phyloP scores from a whole-genome alignment of 2,888 invertebrate species.

The Amphipoea oculea region DNA sequence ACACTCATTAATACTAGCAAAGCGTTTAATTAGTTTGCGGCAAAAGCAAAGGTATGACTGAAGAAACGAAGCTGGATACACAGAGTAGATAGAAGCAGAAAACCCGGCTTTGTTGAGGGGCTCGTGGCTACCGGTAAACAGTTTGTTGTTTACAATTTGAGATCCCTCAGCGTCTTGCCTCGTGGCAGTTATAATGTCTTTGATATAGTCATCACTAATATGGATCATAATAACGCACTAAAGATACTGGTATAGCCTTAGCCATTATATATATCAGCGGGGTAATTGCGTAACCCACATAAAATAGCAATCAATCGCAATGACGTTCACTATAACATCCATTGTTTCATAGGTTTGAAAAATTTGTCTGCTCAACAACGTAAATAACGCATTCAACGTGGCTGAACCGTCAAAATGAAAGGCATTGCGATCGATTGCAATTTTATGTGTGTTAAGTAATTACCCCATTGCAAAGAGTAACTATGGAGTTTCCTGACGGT shows the following conservation, averaged over 20 bases:
- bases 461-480: background rate
- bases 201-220: background rate
- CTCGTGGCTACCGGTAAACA: background rate
- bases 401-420: background rate
- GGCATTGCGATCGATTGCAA: background rate
- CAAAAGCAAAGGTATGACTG: conserved; percentile 12
- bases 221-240: background rate
- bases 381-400: background rate
- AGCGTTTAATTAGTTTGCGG: conserved; percentile 56
- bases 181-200: background rate
- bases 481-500: background rate
- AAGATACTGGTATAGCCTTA: no score
- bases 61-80: conserved; percentile 16
- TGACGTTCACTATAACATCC: no score
- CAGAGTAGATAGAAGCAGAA: conserved; percentile 3
- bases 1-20: conserved; percentile 60
- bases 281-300: background rate
- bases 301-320: background rate
- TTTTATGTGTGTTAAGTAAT: background rate
- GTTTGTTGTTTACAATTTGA: background rate
- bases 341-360: no score
- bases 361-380: no score
- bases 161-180: background rate
- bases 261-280: background rate
- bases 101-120: background rate